phyloP scores from a whole-genome alignment of 2,888 invertebrate species.

The Sylvicola fuscatus region DNA sequence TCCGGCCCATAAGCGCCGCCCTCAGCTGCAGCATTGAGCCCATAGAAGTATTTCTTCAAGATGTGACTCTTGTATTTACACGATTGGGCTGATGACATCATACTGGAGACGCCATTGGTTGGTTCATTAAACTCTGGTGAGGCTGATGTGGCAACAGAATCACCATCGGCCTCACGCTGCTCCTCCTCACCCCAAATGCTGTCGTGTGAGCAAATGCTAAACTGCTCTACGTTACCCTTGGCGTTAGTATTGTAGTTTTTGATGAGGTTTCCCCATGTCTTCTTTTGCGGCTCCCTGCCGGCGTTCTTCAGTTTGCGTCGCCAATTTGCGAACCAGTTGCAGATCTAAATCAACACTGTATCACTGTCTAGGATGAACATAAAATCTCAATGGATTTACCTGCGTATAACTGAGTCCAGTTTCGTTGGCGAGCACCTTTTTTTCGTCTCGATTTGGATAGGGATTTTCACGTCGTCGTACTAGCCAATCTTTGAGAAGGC shows the following conservation, averaged over 20 bases:
- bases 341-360: too few relatives aligned
- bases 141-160: too few relatives aligned
- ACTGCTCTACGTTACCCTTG: conserved; percentile 58
- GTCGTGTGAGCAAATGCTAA: conserved; percentile 57
- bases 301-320: conserved; percentile 56
- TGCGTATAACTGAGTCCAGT: conserved; percentile 61
- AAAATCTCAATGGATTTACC: conserved; percentile 27
- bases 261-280: conserved; percentile 51
- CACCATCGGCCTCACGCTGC: conserved; percentile 17
- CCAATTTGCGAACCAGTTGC: conserved; percentile 75
- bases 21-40: conserved; percentile 13
- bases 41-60: conserved; percentile 35
- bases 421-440: conserved; percentile 47
- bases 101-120: conserved; percentile 8
- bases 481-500: conserved; percentile 57
- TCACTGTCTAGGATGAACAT: neutral
- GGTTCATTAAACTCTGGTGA: too few relatives aligned
- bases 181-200: conserved; percentile 57
- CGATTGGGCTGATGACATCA: conserved; percentile 5
- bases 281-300: conserved; percentile 41
- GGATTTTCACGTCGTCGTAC: conserved; percentile 55
- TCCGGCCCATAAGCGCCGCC: conserved; percentile 29
- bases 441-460: conserved; percentile 58
- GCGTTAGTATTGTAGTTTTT: conserved; percentile 50
- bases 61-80: conserved; percentile 35